Conservation (phyloP, 2,113 vertebrate genomes). For the Dicaeum eximium region DNA sequence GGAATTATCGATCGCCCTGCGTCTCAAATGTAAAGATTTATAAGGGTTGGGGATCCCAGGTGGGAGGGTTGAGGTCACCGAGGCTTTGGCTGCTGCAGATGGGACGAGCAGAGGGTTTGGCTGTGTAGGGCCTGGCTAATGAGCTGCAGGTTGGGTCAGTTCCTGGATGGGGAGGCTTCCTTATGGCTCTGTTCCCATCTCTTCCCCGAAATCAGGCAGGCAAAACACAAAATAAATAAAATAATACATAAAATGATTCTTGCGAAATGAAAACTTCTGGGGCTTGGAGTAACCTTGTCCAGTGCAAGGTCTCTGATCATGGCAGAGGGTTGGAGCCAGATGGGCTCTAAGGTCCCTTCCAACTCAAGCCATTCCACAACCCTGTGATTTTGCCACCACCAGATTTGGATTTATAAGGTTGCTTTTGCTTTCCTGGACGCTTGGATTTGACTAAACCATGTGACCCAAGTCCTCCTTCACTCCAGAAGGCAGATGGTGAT, state of each 20-base stretch:
- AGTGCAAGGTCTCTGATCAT: not conserved
- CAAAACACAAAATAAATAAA: not conserved
- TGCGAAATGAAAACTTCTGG: not conserved
- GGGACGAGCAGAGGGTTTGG: conserved; percentile 18
- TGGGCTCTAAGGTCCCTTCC: not conserved
- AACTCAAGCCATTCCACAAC: not conserved
- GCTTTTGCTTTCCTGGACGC: not conserved
- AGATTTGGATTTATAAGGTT: not conserved
- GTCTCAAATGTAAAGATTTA: conserved; percentile 1
- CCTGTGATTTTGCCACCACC: not conserved
- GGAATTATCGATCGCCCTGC: not conserved
- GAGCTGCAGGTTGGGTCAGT: not conserved
- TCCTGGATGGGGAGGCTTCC: not conserved
- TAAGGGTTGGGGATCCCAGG: conserved; percentile 32
- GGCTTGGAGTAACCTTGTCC: not conserved
- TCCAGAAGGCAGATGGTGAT: not conserved
- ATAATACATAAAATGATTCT: accelerated
- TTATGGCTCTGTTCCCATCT: conserved; percentile 46
- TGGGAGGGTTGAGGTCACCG: not conserved
- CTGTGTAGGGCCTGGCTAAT: not conserved
- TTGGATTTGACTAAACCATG: not conserved
- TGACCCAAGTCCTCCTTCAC: not conserved
- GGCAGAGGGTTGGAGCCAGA: not conserved
- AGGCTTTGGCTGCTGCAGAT: conserved; percentile 37
- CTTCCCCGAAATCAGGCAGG: conserved; percentile 13